Percentiles rank a stretch among this genome's conserved stretches.
These are phyloP conservation scores for Mungos mungo DNA, from an alignment of 2,113 vertebrate genomes.

Conservation along the genomic window DNA sequence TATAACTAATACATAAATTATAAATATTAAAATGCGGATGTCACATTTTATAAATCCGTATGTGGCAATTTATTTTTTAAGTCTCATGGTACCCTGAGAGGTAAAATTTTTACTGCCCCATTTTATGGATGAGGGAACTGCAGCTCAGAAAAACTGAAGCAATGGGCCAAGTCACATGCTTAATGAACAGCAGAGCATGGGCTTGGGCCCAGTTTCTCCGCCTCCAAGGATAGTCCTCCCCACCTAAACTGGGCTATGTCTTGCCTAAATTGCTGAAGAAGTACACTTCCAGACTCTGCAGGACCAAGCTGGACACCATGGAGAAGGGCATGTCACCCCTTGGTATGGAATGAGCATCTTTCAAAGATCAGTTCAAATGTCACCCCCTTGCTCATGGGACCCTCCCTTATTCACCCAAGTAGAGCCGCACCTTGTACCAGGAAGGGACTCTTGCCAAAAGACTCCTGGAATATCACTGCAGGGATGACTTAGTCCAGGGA, in stretches of 20 bases:
- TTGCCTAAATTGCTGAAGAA: neutral
- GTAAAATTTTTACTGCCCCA: neutral
- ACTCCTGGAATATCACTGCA: neutral
- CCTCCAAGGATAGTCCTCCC: neutral
- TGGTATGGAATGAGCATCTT: neutral
- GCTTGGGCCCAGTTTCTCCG: neutral
- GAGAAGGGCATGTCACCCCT: neutral
- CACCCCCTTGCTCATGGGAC: neutral
- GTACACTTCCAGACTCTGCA: neutral
- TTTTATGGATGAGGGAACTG: slow-evolving; percentile 29
- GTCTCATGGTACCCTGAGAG: neutral
- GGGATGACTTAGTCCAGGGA: neutral
- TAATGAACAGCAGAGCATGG: neutral
- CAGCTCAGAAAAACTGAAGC: neutral
- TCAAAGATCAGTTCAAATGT: neutral
- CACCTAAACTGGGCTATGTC: neutral
- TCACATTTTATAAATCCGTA: neutral
- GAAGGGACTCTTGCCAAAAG: neutral
- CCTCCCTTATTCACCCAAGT: neutral
- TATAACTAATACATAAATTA: neutral
- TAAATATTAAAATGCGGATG: neutral
- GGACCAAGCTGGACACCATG: neutral
- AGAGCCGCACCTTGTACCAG: neutral
- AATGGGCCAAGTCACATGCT: neutral
- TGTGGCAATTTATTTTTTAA: neutral